Evolutionary conservation across 2,888 invertebrate species (phyloP).

Genomic region (Lasioglossum villosulum): DNA sequence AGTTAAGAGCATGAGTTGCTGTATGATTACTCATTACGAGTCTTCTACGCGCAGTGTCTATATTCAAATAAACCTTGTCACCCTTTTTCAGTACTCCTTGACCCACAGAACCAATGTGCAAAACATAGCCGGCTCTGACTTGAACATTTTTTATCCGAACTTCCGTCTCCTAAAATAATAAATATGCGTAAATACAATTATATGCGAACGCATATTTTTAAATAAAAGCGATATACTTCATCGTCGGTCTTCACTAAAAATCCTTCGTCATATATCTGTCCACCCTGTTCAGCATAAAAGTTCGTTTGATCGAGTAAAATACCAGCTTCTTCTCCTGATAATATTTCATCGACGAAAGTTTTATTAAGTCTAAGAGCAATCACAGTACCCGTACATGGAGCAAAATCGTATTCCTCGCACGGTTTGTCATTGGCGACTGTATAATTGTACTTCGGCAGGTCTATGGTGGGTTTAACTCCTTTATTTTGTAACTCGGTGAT

Average conservation of each 20-base stretch:
- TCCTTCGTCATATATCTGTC: conserved; percentile 98
- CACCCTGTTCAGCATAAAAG: conserved; percentile 99
- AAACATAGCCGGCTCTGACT: conserved; percentile 97
- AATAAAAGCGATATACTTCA: conserved; percentile 85
- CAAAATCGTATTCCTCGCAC: conserved; percentile 92
- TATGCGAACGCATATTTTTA: conserved; percentile 11
- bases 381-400: conserved; percentile 90
- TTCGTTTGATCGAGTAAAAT: conserved; percentile 95
- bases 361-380: conserved; percentile 93
- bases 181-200: conserved; percentile 2
- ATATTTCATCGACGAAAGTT: conserved; percentile 93
- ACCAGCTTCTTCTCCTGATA: conserved; percentile 95
- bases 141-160: conserved; percentile 97
- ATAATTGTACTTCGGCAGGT: conserved; percentile 96
- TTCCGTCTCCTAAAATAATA: conserved; percentile 88
- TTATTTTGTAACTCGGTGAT: conserved; percentile 94
- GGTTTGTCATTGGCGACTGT: conserved; percentile 87
- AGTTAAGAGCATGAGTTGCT: conserved; percentile 98
- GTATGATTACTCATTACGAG: conserved; percentile 99
- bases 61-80: conserved; percentile 91
- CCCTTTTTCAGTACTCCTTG: conserved; percentile 94
- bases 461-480: conserved; percentile 93
- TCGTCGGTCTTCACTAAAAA: conserved; percentile 93
- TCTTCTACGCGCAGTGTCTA: conserved; percentile 94
- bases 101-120: conserved; percentile 94